Percentiles rank a stretch among this genome's conserved stretches.
Evolutionary conservation across 2,113 vertebrate genomes (phyloP).

Genomic region (Phalacrocorax carbo): DNA sequence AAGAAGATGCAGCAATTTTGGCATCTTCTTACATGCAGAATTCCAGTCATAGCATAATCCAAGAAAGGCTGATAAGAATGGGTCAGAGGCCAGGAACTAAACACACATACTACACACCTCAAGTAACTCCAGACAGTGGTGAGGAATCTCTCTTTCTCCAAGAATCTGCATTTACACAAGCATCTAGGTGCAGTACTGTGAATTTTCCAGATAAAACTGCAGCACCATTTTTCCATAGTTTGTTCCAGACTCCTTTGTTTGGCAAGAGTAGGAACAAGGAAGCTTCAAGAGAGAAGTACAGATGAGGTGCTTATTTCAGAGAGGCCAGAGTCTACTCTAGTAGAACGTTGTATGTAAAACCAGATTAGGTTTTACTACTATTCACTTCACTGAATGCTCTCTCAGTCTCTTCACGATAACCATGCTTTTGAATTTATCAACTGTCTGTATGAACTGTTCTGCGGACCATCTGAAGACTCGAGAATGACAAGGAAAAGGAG

Average conservation of each 20-base stretch:
- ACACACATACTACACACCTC: rapidly evolving
- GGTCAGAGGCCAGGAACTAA: not conserved
- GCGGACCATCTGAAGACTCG: not conserved
- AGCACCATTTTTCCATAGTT: not conserved
- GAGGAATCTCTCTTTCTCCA: not conserved
- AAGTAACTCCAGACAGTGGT: not conserved
- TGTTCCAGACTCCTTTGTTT: not conserved
- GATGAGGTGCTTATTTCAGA: not conserved
- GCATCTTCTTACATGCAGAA: not conserved
- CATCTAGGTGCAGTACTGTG: not conserved
- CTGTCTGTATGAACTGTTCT: not conserved
- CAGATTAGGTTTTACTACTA: not conserved
- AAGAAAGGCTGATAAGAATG: not conserved
- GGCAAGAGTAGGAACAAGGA: not conserved
- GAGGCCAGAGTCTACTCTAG: not conserved
- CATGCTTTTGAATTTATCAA: not conserved
- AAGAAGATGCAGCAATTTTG: not conserved
- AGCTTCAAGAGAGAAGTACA: not conserved
- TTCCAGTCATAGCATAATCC: not conserved
- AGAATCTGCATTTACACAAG: not conserved
- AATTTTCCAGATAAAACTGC: not conserved
- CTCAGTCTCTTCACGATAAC: not conserved
- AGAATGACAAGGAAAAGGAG: not conserved
- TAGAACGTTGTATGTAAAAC: not conserved
- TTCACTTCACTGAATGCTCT: not conserved